Conservation (phyloP, 2,888 invertebrate genomes). For the Poecilobothrus nobilitatus region DNA sequence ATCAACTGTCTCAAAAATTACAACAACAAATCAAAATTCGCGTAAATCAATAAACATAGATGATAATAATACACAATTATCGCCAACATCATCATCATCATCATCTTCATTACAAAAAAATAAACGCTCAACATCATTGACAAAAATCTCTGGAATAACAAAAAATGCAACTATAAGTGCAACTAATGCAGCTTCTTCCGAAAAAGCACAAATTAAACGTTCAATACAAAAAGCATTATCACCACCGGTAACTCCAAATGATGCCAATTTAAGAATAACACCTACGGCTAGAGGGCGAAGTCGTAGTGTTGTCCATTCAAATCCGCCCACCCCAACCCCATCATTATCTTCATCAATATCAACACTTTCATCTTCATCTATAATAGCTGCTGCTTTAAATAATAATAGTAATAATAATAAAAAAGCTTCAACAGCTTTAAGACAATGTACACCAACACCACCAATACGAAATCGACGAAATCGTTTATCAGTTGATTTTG, state of each 20-base stretch:
- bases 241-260: neutral
- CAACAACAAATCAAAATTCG: conserved; percentile 15
- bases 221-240: conserved; percentile 7
- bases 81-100: conserved; percentile 5
- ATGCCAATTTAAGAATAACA: conserved; percentile 6
- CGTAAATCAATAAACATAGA: conserved; percentile 17
- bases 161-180: neutral
- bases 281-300: conserved; percentile 1
- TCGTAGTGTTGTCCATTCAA: conserved; percentile 7
- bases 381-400: neutral
- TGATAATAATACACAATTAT: conserved; percentile 15
- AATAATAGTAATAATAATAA: conserved; percentile 16
- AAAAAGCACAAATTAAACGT: neutral
- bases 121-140: neutral
- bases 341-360: neutral
- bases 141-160: neutral
- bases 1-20: conserved; percentile 17
- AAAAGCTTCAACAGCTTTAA: conserved; percentile 14
- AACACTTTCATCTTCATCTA: neutral
- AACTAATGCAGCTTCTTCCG: neutral
- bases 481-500: conserved; percentile 21
- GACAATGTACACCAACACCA: conserved; percentile 22
- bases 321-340: conserved; percentile 1
- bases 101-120: neutral
- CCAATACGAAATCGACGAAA: conserved; percentile 20